Percentiles rank a stretch among this genome's conserved stretches.
Evolutionary conservation across 2,113 vertebrate species (phyloP).

Genomic region (Pteruthius melanotis): DNA sequence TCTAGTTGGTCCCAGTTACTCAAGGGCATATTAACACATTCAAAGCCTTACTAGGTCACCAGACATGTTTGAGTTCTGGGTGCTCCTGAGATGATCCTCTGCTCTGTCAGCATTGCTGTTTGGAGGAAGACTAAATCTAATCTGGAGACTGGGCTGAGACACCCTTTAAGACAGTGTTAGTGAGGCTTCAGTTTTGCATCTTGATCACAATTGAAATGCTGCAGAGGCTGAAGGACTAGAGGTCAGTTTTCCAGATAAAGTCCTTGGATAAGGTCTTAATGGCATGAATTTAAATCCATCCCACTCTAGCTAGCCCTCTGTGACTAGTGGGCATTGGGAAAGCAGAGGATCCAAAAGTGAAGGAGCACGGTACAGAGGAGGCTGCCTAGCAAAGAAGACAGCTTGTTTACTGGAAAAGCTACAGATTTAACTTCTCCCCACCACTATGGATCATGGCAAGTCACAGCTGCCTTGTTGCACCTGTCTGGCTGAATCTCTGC

Average conservation of each 20-base stretch:
- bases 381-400: background rate
- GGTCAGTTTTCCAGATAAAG: background rate
- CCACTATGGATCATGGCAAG: background rate
- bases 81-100: background rate
- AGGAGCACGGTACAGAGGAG: background rate
- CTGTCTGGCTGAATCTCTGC: background rate
- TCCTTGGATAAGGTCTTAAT: background rate
- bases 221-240: background rate
- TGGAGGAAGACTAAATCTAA: background rate
- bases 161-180: background rate
- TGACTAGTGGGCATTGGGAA: background rate
- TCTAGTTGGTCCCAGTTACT: background rate
- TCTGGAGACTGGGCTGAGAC: background rate
- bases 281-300: background rate
- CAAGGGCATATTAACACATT: background rate
- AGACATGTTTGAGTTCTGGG: background rate
- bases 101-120: background rate
- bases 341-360: background rate
- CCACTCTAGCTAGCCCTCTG: background rate
- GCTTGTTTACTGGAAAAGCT: background rate
- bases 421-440: background rate
- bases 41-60: background rate
- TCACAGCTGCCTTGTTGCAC: background rate
- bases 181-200: background rate
- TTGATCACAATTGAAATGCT: background rate